Evolutionary conservation across 2,888 invertebrate genomes (phyloP), one percentile per base, ranked within the genome.

Genomic region (Luperina testacea): DNA sequence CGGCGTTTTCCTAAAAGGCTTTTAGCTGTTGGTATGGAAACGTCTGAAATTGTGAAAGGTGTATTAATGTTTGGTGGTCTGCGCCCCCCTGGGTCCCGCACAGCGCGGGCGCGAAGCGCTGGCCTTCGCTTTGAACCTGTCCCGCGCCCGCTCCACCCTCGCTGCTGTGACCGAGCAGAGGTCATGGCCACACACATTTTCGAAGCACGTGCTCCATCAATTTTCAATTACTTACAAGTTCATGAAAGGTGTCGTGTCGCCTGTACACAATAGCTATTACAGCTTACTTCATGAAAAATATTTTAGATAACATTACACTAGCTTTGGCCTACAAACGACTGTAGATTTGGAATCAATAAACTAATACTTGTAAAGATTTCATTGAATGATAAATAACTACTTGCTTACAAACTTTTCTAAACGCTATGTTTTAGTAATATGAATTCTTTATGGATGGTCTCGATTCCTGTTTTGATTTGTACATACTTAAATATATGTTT

Each of bases 141-240:
- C 91, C 92, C 91, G 89, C 91, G 85, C 90, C 75, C 89, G 59
- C 89, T 86, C 84, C 88, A 90, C 91, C 90, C 91, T 84, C 82
- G 64, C 61, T 74, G 74, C 87, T 91, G 87, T 96, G 95, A 96
- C 96, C 95, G 95, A 92, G 91, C 92, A 83, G 91, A 94, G 96
- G 96, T 96, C 97, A 96, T 90, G 96, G 97, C 91, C 97, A 92
- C 90, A 90, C 89, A 92, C 94, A 95, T 94, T 95, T 95, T 92
- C 86, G 90, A 92, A 93, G 86, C 93, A 93, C 92, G 93, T 93
- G 92, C 90, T 90, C 71, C 87, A 89, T 90, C 81, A 89, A 89
- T 91, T 91, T 90, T 90, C 88, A 83, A 90, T 89, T 83, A 89
- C 71, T 88, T 82, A 89, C 65, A 86, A 88, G 79, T 76, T 87